phyloP scores from a whole-genome alignment of 2,888 invertebrate species.

The Alentia gelatinosa region DNA sequence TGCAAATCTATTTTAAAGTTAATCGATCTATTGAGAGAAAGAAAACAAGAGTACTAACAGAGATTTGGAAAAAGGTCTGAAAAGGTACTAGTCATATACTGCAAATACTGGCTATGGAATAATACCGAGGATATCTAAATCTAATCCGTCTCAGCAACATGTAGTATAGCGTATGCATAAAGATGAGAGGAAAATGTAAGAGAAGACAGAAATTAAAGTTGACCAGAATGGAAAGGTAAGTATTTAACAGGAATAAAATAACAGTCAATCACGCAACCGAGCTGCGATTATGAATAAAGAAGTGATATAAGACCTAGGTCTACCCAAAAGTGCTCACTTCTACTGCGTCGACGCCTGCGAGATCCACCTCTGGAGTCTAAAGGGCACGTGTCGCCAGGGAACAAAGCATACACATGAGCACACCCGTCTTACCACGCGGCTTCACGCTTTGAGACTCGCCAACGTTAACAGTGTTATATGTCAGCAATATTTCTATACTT shows the following conservation, averaged over 20 bases:
- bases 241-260: slow-evolving; percentile 39
- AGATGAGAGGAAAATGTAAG: neutral
- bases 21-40: neutral
- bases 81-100: slow-evolving; percentile 12
- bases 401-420: neutral
- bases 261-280: slow-evolving; percentile 30
- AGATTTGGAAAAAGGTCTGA: neutral
- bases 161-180: neutral
- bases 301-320: neutral
- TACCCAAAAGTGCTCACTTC: slow-evolving; percentile 43
- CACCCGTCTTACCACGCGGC: neutral
- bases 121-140: slow-evolving; percentile 17
- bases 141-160: neutral
- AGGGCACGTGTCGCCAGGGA: neutral
- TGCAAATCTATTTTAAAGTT: neutral
- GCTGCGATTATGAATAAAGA: neutral
- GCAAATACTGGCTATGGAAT: neutral
- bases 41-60: slow-evolving; percentile 18
- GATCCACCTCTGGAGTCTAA: slow-evolving; percentile 35
- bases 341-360: slow-evolving; percentile 13
- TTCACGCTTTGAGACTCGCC: too few species aligned
- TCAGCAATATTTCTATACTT: too few species aligned
- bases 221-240: slow-evolving; percentile 22
- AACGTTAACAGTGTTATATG: too few species aligned
- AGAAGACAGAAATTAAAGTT: slow-evolving; percentile 1